These are phyloP conservation scores for Falco novaeseelandiae DNA, from an alignment of 2,797 vertebrate species.

Conservation along the genomic window DNA sequence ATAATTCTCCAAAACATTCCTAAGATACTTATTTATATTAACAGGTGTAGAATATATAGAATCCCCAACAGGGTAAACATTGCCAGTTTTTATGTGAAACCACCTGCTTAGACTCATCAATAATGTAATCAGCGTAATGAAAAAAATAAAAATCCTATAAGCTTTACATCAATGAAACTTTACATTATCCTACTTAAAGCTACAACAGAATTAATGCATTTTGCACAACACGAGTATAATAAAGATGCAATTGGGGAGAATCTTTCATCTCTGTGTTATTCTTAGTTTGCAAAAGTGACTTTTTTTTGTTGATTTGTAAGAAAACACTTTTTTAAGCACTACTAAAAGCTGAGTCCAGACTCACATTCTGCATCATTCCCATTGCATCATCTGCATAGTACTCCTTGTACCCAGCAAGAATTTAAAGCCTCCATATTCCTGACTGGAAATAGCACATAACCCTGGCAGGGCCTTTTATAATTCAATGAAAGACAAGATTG, in stretches of 20 bases:
- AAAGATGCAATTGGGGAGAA: background rate
- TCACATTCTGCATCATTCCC: slow-evolving; percentile 35
- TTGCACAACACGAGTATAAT: background rate
- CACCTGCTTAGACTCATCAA: background rate
- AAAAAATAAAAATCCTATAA: background rate
- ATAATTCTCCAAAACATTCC: background rate
- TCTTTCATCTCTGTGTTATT: background rate
- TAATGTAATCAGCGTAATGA: background rate
- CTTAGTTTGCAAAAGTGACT: background rate
- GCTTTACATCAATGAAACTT: background rate
- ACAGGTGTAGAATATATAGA: background rate
- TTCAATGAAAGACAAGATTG: slow-evolving; percentile 80
- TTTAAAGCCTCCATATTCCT: slow-evolving; percentile 67
- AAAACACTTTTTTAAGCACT: slow-evolving; percentile 36
- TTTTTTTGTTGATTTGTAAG: background rate
- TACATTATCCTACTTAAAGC: background rate
- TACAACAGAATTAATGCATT: background rate
- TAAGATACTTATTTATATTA: background rate
- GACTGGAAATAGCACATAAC: slow-evolving; percentile 75
- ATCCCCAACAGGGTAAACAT: background rate
- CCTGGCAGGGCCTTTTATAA: slow-evolving; percentile 67
- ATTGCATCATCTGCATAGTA: slow-evolving; percentile 66
- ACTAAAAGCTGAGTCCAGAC: slow-evolving; percentile 31
- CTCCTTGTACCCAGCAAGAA: slow-evolving; percentile 59
- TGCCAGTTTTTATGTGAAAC: background rate